Evolutionary conservation across 2,888 invertebrate genomes (phyloP), one percentile per base, ranked within the genome.

Genomic region (Dexiosoma caninum): DNA sequence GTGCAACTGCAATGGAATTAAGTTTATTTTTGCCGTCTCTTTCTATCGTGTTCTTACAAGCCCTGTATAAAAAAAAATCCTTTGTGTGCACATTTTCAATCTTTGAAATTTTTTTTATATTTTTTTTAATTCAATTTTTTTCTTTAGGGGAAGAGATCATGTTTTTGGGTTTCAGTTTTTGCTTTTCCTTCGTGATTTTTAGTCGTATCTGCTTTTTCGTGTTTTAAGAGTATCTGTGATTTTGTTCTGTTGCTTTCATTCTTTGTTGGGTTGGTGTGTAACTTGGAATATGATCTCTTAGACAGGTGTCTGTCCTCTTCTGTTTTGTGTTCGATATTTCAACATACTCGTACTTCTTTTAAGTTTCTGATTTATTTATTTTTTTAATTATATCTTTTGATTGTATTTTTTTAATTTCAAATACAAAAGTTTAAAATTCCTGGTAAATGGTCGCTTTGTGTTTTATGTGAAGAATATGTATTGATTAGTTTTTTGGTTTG

Each of bases 221-320:
- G 16, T 44, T 57, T 53, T 12, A 1, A 59, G 59, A 66, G 51
- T 71, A 66, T 66, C 51, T 72, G 71, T 66, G 78, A 66, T 71
- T 70, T 70, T 40, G 37, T 51, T 67, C 40, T 78, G 49, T 44
- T 51, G 59, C 44, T 67, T 59, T 60, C 2, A 32, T 59, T 79
- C 57, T 74, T 57, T 60, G 60, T 64, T 57, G 42, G 60, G 49
- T 49, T 64, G 27, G 32, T 74, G 67, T 69, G 62, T 57, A 57
- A 51, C 66, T 79, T 49, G 79, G 70, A 79, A 79, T 75, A 79
- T 66, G 79, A 79, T 79, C 62, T 79, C 21, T 64, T 64, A 66
- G 70, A 79, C 79, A 75, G 75, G 79, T 79, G 79, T 79, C 79
- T 70, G 79, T 79, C 79, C 75, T 57, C 60, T 0, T n/a, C n/a